A percentile compares a stretch with the other conserved stretches of the same genome.
phyloP scores from a whole-genome alignment of 2,888 invertebrate genomes.

The Mythimna albipuncta region DNA sequence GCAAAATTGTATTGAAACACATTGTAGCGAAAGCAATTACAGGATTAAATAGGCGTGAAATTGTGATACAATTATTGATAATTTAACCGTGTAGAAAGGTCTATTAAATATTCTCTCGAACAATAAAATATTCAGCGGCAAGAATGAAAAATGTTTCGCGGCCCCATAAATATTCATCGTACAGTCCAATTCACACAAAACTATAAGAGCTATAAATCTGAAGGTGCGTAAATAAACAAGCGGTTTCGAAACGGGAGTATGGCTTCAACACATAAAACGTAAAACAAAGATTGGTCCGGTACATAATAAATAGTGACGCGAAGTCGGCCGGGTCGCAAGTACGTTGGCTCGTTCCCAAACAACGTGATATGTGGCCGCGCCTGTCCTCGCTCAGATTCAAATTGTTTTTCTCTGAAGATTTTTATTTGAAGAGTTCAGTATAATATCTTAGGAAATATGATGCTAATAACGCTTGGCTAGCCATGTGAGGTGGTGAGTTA shows the following conservation, averaged over 20 bases:
- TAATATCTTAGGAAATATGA: slow-evolving; percentile 50
- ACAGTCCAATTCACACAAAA: slow-evolving; percentile 56
- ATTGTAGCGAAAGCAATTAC: not conserved
- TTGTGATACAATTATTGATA: slow-evolving; percentile 8
- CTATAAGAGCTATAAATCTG: slow-evolving; percentile 60
- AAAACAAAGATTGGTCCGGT: slow-evolving; percentile 65
- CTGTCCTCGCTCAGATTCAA: slow-evolving; percentile 53
- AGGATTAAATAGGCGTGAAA: not conserved
- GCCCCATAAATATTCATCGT: slow-evolving; percentile 53
- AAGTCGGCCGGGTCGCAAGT: slow-evolving; percentile 56
- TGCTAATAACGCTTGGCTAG: slow-evolving; percentile 48
- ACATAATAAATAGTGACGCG: slow-evolving; percentile 65
- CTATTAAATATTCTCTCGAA: slow-evolving; percentile 30
- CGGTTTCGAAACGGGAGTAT: slow-evolving; percentile 56
- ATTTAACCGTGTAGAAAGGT: not conserved
- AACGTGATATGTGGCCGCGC: slow-evolving; percentile 62
- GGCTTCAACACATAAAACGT: slow-evolving; percentile 61
- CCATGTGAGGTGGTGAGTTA: slow-evolving; percentile 40
- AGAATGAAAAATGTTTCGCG: slow-evolving; percentile 36
- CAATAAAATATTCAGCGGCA: slow-evolving; percentile 34
- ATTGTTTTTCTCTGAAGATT: slow-evolving; percentile 58
- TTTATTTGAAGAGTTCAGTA: slow-evolving; percentile 52
- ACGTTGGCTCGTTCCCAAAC: slow-evolving; percentile 65
- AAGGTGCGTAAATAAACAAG: slow-evolving; percentile 64
- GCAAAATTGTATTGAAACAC: not conserved